These are phyloP conservation scores for Cyrtodaria siliqua DNA, from an alignment of 2,888 invertebrate genomes.

Conservation along the genomic window DNA sequence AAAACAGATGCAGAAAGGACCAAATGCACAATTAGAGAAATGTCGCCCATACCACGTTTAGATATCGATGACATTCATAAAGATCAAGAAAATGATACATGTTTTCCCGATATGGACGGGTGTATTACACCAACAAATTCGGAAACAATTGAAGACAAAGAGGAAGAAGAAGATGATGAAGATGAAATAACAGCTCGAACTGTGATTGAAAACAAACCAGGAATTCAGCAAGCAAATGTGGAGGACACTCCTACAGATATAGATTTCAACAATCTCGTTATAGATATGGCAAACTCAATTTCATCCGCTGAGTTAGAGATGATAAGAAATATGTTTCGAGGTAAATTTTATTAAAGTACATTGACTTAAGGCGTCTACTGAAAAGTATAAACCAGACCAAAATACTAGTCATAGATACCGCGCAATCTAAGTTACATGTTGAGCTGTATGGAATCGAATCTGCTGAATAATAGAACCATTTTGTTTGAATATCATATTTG, in stretches of 20 bases:
- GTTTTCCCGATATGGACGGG: too few relatives aligned
- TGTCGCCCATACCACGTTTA: slow-evolving; percentile 10
- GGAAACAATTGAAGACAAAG: too few relatives aligned
- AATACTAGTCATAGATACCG: too few relatives aligned
- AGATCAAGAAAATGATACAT: not conserved
- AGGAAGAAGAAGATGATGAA: not conserved
- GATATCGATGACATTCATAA: slow-evolving; percentile 1
- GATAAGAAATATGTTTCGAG: not conserved
- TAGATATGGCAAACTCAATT: slow-evolving; percentile 21
- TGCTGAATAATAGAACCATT: too few relatives aligned
- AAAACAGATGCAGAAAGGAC: not conserved
- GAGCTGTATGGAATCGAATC: too few relatives aligned
- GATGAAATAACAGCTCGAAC: not conserved
- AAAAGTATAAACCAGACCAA: too few relatives aligned
- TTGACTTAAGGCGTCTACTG: too few relatives aligned
- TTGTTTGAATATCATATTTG: too few relatives aligned
- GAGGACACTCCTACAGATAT: slow-evolving; percentile 26
- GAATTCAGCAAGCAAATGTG: not conserved
- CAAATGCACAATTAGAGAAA: not conserved
- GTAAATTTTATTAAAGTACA: too few relatives aligned
- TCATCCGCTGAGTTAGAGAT: not conserved
- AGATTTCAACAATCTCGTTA: slow-evolving; percentile 33
- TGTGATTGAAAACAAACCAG: not conserved
- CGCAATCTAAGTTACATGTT: too few relatives aligned
- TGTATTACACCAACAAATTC: too few relatives aligned